Conservation (phyloP, 2,888 invertebrate species). For the Tinea pellionella region DNA sequence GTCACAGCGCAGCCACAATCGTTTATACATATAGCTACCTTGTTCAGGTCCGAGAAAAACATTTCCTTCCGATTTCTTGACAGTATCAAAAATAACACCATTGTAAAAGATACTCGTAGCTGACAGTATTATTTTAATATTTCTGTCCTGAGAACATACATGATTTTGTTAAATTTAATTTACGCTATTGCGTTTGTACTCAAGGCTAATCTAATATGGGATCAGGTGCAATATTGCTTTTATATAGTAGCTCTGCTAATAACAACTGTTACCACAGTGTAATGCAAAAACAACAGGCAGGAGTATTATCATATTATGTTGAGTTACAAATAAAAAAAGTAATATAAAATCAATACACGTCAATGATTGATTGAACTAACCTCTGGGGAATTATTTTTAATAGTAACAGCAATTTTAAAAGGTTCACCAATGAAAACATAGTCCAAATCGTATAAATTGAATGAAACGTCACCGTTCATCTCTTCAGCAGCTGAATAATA, state of each 20-base stretch:
- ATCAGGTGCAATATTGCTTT: no score
- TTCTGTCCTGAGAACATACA: conserved; percentile 49
- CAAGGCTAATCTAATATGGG: no score
- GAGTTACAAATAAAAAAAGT: no score
- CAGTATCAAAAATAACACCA: conserved; percentile 76
- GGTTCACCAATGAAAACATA: conserved; percentile 76
- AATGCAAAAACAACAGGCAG: no score
- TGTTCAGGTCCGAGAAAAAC: conserved; percentile 73
- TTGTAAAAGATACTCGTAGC: conserved; percentile 82
- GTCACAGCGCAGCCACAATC: no score
- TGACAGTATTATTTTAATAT: conserved; percentile 74
- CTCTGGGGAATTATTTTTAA: conserved; percentile 71
- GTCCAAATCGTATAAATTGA: conserved; percentile 75
- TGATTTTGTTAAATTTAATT: neutral
- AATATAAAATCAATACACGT: no score
- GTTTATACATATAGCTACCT: conserved; percentile 44
- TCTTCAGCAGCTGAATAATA: conserved; percentile 72
- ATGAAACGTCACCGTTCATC: conserved; percentile 71
- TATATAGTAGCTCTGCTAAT: no score
- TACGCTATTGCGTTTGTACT: no score
- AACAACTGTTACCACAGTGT: no score
- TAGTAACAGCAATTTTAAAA: conserved; percentile 74
- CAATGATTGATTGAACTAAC: conserved; percentile 22
- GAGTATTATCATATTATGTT: no score
- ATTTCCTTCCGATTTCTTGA: conserved; percentile 76